These are phyloP conservation scores for Drosophila birchii DNA, from an alignment of 2,888 invertebrate genomes.

Conservation along the genomic window DNA sequence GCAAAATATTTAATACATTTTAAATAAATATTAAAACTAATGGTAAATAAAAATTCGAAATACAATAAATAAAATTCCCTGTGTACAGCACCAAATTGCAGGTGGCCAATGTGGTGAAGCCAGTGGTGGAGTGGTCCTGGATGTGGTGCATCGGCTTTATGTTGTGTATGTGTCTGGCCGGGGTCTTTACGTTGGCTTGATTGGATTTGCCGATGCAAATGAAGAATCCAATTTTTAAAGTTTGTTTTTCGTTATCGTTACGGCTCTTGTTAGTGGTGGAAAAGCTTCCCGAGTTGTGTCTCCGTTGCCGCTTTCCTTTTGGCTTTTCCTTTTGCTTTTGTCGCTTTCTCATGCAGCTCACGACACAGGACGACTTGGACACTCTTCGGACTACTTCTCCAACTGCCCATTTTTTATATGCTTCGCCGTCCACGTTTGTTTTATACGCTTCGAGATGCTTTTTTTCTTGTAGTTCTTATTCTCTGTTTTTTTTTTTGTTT, in stretches of 20 bases:
- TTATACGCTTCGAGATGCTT: constrained; percentile 28
- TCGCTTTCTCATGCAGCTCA: constrained; percentile 16
- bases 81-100: constrained; percentile 20
- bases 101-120: constrained; percentile 22
- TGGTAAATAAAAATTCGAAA: background rate
- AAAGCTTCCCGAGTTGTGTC: constrained; percentile 27
- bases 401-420: constrained; percentile 20
- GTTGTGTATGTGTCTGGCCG: constrained; percentile 76
- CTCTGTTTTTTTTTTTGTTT: constrained; percentile 33
- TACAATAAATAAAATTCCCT: background rate
- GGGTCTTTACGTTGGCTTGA: constrained; percentile 81
- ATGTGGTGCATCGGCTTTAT: constrained; percentile 65
- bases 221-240: constrained; percentile 83
- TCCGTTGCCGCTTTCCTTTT: constrained; percentile 4
- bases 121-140: constrained; percentile 14
- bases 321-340: background rate
- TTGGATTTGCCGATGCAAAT: constrained; percentile 83
- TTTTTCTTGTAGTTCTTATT: constrained; percentile 7
- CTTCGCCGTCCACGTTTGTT: constrained; percentile 28
- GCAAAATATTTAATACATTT: background rate
- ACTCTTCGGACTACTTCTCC: constrained; percentile 20
- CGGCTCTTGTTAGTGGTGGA: constrained; percentile 72
- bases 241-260: constrained; percentile 82
- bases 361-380: constrained; percentile 33
- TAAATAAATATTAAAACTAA: too few species aligned